Evolutionary conservation across 2,888 invertebrate species (phyloP).

Genomic region (Ochropacha duplaris): DNA sequence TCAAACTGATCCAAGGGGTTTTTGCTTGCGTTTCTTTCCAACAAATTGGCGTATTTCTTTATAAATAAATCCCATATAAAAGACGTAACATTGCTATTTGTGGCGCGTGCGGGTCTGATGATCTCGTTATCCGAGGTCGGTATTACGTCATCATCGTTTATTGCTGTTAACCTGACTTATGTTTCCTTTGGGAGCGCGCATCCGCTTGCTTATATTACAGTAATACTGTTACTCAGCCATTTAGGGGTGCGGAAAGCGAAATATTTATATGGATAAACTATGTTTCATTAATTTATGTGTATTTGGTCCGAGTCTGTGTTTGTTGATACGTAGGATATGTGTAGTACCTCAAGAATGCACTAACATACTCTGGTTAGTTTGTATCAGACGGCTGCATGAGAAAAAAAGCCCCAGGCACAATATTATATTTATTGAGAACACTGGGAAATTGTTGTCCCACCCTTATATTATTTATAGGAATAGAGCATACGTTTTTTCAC

Average conservation of each 20-base stretch:
- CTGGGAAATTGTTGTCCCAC: no score
- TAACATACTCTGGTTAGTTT: no score
- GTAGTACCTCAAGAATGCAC: no score
- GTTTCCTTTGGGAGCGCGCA: slow-evolving; percentile 16
- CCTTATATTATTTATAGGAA: no score
- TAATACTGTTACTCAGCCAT: neutral
- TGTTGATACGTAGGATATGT: no score
- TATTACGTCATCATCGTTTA: slow-evolving; percentile 14
- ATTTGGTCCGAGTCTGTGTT: no score
- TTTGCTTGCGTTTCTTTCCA: neutral
- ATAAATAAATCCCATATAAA: neutral
- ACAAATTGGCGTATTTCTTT: neutral
- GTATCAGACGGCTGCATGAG: no score
- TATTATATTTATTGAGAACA: no score
- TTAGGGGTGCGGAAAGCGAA: neutral
- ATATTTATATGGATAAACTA: neutral
- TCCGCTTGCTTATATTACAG: slow-evolving; percentile 5
- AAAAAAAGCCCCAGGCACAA: no score
- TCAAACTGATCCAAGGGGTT: neutral
- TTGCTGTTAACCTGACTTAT: slow-evolving; percentile 24
- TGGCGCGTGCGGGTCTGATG: slow-evolving; percentile 8
- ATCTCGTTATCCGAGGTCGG: slow-evolving; percentile 13
- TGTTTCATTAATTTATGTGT: no score
- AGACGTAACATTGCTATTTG: neutral
- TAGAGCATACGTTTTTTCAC: no score